Percentiles rank a stretch among this genome's conserved stretches.
Conservation (phyloP, 1,140 invertebrate genomes). For the Thereuonema tuberculata region DNA sequence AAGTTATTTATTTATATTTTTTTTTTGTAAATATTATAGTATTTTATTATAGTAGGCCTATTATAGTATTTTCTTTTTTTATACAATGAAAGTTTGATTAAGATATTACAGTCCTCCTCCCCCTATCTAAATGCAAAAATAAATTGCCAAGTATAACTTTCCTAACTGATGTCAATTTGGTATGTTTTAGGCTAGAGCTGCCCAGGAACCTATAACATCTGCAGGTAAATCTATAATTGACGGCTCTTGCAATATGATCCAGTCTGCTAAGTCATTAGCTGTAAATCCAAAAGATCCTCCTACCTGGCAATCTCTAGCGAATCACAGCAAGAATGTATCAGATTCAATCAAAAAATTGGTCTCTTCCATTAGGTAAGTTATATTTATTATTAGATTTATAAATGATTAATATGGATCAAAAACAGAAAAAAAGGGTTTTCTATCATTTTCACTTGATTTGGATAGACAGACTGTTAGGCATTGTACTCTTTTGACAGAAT, state of each 20-base stretch:
- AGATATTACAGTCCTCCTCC: too few species aligned
- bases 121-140: too few species aligned
- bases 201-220: slow-evolving; percentile 72
- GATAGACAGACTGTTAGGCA: too few species aligned
- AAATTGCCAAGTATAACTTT: too few species aligned
- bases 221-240: slow-evolving; percentile 69
- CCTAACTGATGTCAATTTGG: not conserved
- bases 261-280: slow-evolving; percentile 75
- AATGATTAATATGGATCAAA: not conserved
- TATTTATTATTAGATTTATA: not conserved
- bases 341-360: slow-evolving; percentile 91
- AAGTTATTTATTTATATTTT: too few species aligned
- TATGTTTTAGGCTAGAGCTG: slow-evolving; percentile 28
- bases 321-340: slow-evolving; percentile 85
- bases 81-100: too few species aligned
- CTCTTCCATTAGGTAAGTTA: slow-evolving; percentile 58
- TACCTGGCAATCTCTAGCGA: slow-evolving; percentile 84
- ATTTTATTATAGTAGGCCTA: too few species aligned
- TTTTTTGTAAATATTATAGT: too few species aligned
- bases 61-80: too few species aligned
- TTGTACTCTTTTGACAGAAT: too few species aligned
- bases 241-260: slow-evolving; percentile 77
- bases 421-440: not conserved
- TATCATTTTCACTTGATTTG: too few species aligned
- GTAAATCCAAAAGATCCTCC: slow-evolving; percentile 78